phyloP scores from a whole-genome alignment of 2,113 vertebrate species.

The Physeter macrocephalus region DNA sequence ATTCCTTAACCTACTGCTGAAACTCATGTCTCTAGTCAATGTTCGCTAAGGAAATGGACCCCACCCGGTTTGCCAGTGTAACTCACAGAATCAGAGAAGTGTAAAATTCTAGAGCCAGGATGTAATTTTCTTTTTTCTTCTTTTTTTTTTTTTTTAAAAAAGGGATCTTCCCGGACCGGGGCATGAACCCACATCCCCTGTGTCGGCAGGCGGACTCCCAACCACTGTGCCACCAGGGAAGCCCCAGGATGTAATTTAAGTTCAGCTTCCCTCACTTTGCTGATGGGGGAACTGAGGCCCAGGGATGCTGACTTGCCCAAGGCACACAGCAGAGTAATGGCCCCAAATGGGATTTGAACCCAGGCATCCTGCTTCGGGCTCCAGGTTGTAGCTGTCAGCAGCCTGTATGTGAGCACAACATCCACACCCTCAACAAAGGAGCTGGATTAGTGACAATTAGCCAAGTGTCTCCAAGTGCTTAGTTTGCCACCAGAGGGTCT shows the following conservation, averaged over 20 bases:
- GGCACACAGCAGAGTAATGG: background rate
- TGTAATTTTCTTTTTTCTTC: too few species aligned
- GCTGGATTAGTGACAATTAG: background rate
- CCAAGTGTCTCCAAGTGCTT: background rate
- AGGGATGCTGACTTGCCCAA: background rate
- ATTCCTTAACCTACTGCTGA: background rate
- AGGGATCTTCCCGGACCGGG: too few species aligned
- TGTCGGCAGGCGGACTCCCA: too few species aligned
- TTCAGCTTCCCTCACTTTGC: background rate
- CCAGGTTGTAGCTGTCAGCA: background rate
- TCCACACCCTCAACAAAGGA: background rate
- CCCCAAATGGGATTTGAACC: background rate
- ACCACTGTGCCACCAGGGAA: too few species aligned
- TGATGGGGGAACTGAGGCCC: background rate
- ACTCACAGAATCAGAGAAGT: background rate
- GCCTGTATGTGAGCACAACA: background rate
- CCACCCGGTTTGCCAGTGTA: background rate
- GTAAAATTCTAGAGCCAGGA: background rate
- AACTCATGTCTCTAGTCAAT: background rate
- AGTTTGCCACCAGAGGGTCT: constrained; percentile 43
- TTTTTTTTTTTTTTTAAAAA: too few species aligned
- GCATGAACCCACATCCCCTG: too few species aligned
- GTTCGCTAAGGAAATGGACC: background rate
- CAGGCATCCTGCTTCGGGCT: background rate
- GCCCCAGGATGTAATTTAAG: background rate